Evolutionary conservation across 2,888 invertebrate genomes (phyloP).

Genomic region (Chalcosyrphus nemorum): DNA sequence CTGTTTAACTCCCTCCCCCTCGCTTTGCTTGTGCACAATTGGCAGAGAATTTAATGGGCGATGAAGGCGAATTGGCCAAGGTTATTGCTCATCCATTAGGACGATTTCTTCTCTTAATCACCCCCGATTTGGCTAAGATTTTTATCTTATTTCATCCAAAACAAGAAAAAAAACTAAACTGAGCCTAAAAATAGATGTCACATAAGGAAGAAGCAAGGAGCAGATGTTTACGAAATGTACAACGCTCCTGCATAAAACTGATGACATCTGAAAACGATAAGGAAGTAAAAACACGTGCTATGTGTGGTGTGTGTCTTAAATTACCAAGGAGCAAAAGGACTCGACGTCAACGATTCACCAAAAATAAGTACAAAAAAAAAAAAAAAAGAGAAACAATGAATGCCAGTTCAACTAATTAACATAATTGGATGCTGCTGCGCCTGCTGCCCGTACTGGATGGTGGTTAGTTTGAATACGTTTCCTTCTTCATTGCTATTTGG

Average conservation of each 20-base stretch:
- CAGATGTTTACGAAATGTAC: constrained; percentile 33
- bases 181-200: constrained; percentile 19
- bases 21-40: constrained; percentile 14
- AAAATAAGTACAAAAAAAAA: too few species aligned
- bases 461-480: constrained; percentile 8
- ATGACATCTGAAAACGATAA: constrained; percentile 15
- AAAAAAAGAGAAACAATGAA: constrained; percentile 6
- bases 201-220: neutral
- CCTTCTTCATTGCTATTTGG: constrained; percentile 11
- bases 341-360: neutral
- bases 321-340: constrained; percentile 2
- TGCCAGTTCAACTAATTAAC: constrained; percentile 47
- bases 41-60: constrained; percentile 47
- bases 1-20: neutral
- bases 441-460: too few species aligned
- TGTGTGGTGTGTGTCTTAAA: constrained; percentile 3
- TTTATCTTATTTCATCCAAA: too few species aligned
- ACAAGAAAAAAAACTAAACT: neutral
- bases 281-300: constrained; percentile 27
- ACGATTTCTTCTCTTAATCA: constrained; percentile 14
- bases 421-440: constrained; percentile 46
- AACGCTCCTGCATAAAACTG: neutral
- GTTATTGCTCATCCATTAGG: constrained; percentile 50
- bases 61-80: constrained; percentile 58
- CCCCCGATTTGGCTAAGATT: constrained; percentile 50